Base-by-base conservation (phyloP, 2,888 invertebrate species). In the Lithodes maja region DNA sequence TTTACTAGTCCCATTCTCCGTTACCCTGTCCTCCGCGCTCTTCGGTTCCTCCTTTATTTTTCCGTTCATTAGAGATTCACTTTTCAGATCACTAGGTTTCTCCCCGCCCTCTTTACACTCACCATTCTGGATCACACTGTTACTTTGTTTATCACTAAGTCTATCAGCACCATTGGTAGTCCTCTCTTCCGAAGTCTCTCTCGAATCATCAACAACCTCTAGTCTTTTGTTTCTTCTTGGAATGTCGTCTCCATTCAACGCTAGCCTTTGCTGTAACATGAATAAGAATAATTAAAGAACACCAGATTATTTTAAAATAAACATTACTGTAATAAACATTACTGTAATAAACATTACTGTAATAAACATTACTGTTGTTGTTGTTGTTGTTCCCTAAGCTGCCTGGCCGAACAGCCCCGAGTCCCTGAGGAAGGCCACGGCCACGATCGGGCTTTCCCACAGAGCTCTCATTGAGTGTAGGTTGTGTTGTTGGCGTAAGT, bases 21-120 rank as follows among this genome's bases (percentile, higher is more conserved):
- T 7, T 5, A 54, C 53, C n/a, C 52, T 61, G 3, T 68, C 52
- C 50, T 86, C 83, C 2, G 9, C n/a, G 3, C 12, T 33, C 69
- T 85, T 71, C 2, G 74, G 80, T 50, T 89, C 79, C 2, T 52
- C 83, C 78, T 87, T 89, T 5, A 86, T 55, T 53, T 75, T 81
- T 3, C 85, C 89, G 69, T 89, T 85, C 5, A 86, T 69, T 33
- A 89, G 89, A 89, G 89, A 89, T 89, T 89, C 89, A 54, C 50
- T 15, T 52, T 82, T 69, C 15, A 49, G 17, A 3, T n/a, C 49
- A 81, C 54, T 68, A 33, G 69, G 78, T 71, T 88, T 33, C 15
- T 15, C 52, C 50, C 75, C 85, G 3, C 17, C 33, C 33, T 80
- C 74, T 9, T 71, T 83, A 79, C 74, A 84, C 50, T 84, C 87